Evolutionary conservation across 2,797 vertebrate species (phyloP).

Genomic region (Sebastes goodei): DNA sequence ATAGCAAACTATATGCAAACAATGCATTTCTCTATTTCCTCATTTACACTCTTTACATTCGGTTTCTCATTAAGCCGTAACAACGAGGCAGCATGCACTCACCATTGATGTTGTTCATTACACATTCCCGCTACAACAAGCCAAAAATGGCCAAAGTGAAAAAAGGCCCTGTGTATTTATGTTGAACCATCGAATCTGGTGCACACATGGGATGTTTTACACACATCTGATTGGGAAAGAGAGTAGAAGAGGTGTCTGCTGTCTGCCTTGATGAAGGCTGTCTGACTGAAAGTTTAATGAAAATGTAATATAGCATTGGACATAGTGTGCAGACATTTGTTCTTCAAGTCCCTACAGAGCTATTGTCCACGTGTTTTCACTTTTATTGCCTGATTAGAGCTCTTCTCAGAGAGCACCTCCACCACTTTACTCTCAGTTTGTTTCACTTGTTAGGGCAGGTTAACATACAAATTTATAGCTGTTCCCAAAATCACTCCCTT

Average conservation of each 20-base stretch:
- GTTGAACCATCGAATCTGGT: neutral
- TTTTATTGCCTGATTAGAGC: neutral
- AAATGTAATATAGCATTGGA: neutral
- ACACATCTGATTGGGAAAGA: neutral
- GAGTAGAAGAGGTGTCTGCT: neutral
- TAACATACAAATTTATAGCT: neutral
- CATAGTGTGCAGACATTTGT: neutral
- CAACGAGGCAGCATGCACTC: neutral
- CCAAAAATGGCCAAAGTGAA: neutral
- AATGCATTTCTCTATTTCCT: neutral
- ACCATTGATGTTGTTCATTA: neutral
- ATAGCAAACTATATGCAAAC: neutral
- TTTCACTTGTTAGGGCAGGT: neutral
- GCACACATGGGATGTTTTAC: neutral
- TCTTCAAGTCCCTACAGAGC: neutral
- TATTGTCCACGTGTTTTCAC: neutral
- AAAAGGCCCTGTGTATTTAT: neutral
- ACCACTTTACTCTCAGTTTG: neutral
- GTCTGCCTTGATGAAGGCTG: neutral
- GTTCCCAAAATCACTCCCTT: neutral
- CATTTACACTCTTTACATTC: neutral
- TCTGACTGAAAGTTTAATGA: neutral
- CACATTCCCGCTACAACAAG: neutral
- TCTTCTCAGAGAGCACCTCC: neutral
- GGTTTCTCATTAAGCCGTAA: neutral